Evolutionary conservation across 2,113 vertebrate species (phyloP).

Genomic region (Callochromis pleurospilus): DNA sequence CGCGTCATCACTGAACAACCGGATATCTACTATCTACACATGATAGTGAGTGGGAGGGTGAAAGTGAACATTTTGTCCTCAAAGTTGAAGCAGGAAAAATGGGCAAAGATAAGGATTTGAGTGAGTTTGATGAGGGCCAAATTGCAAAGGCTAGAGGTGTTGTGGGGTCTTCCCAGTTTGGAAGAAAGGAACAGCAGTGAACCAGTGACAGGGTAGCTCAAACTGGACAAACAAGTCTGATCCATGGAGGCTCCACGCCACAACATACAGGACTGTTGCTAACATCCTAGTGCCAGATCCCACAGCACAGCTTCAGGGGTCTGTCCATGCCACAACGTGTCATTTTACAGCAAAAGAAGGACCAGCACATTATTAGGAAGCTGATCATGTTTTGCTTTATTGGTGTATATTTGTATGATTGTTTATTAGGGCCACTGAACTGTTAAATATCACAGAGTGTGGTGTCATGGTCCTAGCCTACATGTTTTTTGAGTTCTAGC

Average conservation of each 20-base stretch:
- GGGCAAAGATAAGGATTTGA: not conserved
- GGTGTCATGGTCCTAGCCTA: not conserved
- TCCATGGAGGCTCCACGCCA: not conserved
- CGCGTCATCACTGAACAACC: too few species aligned
- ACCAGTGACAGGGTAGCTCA: not conserved
- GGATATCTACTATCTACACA: not conserved
- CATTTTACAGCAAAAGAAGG: not conserved
- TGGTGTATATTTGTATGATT: not conserved
- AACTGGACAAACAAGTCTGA: not conserved
- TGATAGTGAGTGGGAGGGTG: not conserved
- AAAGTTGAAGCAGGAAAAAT: not conserved
- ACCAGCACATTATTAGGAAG: not conserved
- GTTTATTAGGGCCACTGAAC: not conserved
- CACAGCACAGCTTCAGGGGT: not conserved
- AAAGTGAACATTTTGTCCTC: not conserved
- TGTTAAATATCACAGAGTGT: not conserved
- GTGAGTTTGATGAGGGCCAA: not conserved
- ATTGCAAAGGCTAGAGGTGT: not conserved
- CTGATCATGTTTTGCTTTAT: not conserved
- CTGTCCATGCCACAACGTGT: not conserved
- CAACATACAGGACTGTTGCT: not conserved
- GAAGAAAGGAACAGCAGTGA: not conserved
- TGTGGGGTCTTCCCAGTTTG: not conserved
- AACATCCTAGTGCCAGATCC: not conserved
- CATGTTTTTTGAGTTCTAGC: not conserved